These are phyloP conservation scores for Lissonota sp. DNA, from an alignment of 2,888 invertebrate genomes.

Conservation along the genomic window DNA sequence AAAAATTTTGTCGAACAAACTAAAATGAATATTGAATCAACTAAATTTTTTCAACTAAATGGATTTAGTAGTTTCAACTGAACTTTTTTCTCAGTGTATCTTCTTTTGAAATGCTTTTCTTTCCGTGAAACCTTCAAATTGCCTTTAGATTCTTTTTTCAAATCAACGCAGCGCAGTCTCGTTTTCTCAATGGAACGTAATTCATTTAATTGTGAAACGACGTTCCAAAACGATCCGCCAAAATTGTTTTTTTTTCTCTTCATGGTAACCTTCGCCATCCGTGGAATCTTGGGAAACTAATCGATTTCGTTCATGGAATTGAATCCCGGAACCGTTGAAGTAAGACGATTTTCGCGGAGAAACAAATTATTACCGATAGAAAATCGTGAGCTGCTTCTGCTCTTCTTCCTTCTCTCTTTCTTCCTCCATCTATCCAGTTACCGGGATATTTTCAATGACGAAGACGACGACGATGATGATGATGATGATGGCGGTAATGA, in stretches of 20 bases:
- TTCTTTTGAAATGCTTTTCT: not conserved
- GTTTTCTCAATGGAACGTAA: too few species aligned
- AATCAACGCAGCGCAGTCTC: too few species aligned
- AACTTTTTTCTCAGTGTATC: too few species aligned
- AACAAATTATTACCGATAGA: conserved; percentile 23
- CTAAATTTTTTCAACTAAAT: too few species aligned
- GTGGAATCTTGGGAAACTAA: conserved; percentile 17
- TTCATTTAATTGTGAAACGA: too few species aligned
- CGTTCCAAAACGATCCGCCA: not conserved
- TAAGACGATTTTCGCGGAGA: not conserved
- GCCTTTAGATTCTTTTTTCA: too few species aligned
- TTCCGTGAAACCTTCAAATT: not conserved
- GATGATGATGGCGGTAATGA: conserved; percentile 37
- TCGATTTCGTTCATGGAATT: conserved; percentile 30
- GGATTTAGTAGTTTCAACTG: too few species aligned
- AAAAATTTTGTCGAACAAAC: too few species aligned
- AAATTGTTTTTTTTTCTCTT: not conserved
- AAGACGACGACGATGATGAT: conserved; percentile 32
- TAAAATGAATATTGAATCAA: too few species aligned
- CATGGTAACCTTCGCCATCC: not conserved
- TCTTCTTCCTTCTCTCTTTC: not conserved
- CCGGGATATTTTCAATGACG: conserved; percentile 37
- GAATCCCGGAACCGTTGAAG: conserved; percentile 23
- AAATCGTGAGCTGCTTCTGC: conserved; percentile 31
- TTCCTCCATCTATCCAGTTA: not conserved